These are phyloP conservation scores for Drosophila baimaii DNA, from an alignment of 1,140 invertebrate genomes.

Conservation along the genomic window DNA sequence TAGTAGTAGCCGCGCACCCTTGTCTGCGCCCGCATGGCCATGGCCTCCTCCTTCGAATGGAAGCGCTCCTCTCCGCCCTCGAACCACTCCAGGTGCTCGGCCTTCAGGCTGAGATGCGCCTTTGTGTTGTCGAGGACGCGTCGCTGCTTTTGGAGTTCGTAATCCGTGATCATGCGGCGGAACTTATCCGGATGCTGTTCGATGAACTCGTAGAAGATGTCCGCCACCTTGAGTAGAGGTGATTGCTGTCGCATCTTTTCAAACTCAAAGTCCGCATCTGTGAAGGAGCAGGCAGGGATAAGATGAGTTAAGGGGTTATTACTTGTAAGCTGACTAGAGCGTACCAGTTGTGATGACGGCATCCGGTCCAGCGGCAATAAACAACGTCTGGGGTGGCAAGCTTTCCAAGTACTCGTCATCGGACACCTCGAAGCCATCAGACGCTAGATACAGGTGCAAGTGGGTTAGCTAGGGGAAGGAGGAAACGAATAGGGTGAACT, in stretches of 20 bases:
- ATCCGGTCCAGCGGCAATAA: constrained; percentile 88
- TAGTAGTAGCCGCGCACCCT: constrained; percentile 91
- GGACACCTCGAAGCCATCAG: constrained; percentile 90
- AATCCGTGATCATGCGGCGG: constrained; percentile 75
- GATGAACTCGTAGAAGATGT: constrained; percentile 81
- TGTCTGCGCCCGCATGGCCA: constrained; percentile 91
- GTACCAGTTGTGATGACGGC: constrained; percentile 88
- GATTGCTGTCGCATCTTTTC: constrained; percentile 75
- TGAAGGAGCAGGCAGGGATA: neutral
- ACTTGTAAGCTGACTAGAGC: constrained; percentile 6
- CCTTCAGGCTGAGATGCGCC: constrained; percentile 85
- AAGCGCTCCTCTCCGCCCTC: constrained; percentile 85
- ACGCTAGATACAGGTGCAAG: constrained; percentile 85
- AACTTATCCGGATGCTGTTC: constrained; percentile 81
- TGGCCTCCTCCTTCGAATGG: constrained; percentile 91
- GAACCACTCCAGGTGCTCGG: constrained; percentile 90
- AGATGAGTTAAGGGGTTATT: neutral
- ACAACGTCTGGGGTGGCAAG: constrained; percentile 89
- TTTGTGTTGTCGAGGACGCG: constrained; percentile 71
- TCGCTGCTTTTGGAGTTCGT: constrained; percentile 66
- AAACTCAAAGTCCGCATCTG: constrained; percentile 79
- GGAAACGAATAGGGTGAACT: constrained; percentile 21
- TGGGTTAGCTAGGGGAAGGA: constrained; percentile 60
- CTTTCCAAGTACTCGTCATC: constrained; percentile 90
- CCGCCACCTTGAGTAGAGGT: constrained; percentile 72